phyloP scores from a whole-genome alignment of 2,797 vertebrate genomes.

The Thamnophis elegans region DNA sequence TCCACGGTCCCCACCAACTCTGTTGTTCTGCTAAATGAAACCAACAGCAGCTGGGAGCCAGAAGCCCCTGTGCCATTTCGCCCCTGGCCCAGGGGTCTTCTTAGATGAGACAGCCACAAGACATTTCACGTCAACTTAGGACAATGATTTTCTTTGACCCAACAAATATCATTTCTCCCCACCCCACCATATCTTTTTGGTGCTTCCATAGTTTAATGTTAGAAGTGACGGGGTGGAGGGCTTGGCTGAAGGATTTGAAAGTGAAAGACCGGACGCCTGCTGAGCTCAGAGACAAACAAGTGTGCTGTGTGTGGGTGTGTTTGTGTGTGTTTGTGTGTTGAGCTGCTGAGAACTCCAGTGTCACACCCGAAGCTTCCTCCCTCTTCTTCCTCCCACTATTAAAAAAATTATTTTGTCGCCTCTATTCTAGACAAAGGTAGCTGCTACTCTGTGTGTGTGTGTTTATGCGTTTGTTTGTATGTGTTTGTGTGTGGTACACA shows the following conservation, averaged over 20 bases:
- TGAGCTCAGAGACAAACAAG: background rate
- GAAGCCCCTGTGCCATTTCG: too few species aligned
- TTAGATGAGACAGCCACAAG: background rate
- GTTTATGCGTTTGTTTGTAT: too few species aligned
- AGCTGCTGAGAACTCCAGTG: background rate
- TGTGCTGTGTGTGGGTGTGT: too few species aligned
- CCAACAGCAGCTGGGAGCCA: background rate
- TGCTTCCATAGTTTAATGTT: background rate
- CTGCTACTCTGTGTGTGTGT: background rate
- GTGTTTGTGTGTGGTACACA: too few species aligned
- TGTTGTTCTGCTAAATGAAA: background rate
- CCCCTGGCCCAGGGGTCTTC: background rate
- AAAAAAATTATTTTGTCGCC: accelerated
- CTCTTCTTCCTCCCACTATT: background rate
- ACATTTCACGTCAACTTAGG: background rate
- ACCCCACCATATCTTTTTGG: background rate
- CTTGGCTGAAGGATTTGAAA: background rate
- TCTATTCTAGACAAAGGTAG: background rate
- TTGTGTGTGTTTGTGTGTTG: too few species aligned
- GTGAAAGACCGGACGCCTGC: background rate
- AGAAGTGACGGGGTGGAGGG: background rate
- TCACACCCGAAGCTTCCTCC: background rate
- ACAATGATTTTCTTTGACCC: background rate
- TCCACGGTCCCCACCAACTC: too few species aligned
- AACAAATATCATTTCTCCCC: too few species aligned